Percentiles rank a stretch among this genome's conserved stretches.
These are phyloP conservation scores for Rhamphomyia laevipes DNA, from an alignment of 2,888 invertebrate genomes.

Conservation along the genomic window DNA sequence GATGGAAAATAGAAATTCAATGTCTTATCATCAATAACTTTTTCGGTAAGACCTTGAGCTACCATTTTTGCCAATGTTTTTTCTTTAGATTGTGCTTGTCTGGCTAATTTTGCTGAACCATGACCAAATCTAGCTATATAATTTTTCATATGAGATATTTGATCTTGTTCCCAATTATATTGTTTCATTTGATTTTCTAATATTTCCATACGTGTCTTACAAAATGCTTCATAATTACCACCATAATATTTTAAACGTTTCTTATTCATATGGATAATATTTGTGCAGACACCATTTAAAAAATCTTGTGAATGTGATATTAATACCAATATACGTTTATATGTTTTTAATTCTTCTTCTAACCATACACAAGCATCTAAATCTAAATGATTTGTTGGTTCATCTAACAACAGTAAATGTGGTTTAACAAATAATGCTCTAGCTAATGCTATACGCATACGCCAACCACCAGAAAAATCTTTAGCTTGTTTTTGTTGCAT, in stretches of 20 bases:
- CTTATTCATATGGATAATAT: slow-evolving; percentile 91
- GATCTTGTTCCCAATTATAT: slow-evolving; percentile 99
- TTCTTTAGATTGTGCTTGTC: slow-evolving; percentile 99
- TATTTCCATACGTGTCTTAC: slow-evolving; percentile 84
- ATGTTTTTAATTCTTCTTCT: slow-evolving; percentile 92
- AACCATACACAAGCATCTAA: slow-evolving; percentile 99
- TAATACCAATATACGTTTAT: slow-evolving; percentile 91
- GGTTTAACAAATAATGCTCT: slow-evolving; percentile 96
- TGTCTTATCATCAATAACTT: slow-evolving; percentile 80
- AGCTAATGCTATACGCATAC: slow-evolving; percentile 97
- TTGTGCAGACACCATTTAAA: slow-evolving; percentile 92
- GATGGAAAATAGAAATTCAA: slow-evolving; percentile 92
- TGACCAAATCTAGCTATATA: slow-evolving; percentile 99
- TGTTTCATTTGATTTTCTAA: slow-evolving; percentile 98
- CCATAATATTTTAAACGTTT: slow-evolving; percentile 90
- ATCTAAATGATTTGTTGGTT: slow-evolving; percentile 98
- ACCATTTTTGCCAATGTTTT: slow-evolving; percentile 99
- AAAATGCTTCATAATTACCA: slow-evolving; percentile 94
- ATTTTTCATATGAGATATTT: slow-evolving; percentile 99
- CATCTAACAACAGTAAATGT: slow-evolving; percentile 88
- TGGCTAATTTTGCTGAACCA: slow-evolving; percentile 94
- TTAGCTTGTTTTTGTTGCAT: slow-evolving; percentile 81
- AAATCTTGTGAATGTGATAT: slow-evolving; percentile 99
- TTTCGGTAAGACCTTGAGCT: slow-evolving; percentile 92
- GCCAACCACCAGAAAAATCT: slow-evolving; percentile 91